A percentile compares a stretch with the other conserved stretches of the same genome.
phyloP scores from a whole-genome alignment of 2,888 invertebrate species.

The Platerodrilus igneus region DNA sequence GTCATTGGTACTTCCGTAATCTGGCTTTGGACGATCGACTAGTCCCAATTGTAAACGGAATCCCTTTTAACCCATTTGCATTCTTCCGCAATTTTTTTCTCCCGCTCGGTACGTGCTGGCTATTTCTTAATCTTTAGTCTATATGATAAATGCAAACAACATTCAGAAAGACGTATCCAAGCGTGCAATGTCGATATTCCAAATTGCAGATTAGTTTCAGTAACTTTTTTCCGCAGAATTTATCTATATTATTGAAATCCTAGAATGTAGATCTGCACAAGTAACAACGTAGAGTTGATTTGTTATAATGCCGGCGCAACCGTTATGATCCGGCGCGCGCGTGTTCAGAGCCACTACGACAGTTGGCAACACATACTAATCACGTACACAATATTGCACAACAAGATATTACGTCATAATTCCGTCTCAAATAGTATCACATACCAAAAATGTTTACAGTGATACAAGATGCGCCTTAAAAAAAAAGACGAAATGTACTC shows the following conservation, averaged over 20 bases:
- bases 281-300: constrained; percentile 12
- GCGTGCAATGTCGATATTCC: constrained; percentile 28
- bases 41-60: constrained; percentile 16
- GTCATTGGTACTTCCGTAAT: constrained; percentile 16
- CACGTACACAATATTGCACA: no score
- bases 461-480: no score
- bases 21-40: constrained; percentile 12
- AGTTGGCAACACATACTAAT: no score
- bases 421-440: no score
- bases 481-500: no score
- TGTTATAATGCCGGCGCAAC: no score
- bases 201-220: constrained; percentile 19
- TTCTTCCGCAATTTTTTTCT: no score
- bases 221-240: constrained; percentile 17
- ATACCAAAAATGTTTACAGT: no score
- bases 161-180: constrained; percentile 31
- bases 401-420: no score
- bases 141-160: constrained; percentile 26
- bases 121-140: constrained; percentile 20
- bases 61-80: no score
- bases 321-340: no score
- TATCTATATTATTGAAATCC: constrained; percentile 26
- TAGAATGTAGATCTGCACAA: constrained; percentile 23
- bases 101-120: constrained; percentile 24
- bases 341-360: no score